Percentiles rank a stretch among this genome's conserved stretches.
phyloP scores from a whole-genome alignment of 1,140 invertebrate species.

The Dinoponera quadriceps region DNA sequence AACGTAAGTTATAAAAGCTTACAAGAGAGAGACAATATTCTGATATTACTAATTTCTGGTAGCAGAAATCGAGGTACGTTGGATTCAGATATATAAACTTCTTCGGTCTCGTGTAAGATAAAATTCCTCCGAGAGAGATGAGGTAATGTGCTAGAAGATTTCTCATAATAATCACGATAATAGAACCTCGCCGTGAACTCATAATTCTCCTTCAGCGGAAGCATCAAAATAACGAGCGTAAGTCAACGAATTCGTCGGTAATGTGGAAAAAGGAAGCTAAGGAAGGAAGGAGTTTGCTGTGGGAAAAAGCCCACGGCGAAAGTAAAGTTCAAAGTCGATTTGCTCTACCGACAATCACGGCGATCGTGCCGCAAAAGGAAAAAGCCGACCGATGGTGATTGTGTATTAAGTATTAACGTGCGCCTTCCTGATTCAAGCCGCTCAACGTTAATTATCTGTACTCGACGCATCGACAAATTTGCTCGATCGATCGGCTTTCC shows the following conservation, averaged over 20 bases:
- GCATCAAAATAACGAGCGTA: slow-evolving; percentile 37
- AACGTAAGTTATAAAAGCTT: background rate
- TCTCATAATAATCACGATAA: slow-evolving; percentile 4
- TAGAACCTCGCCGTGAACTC: background rate
- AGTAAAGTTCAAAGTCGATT: slow-evolving; percentile 57
- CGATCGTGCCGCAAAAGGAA: slow-evolving; percentile 5
- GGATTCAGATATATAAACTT: background rate
- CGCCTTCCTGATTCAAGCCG: slow-evolving; percentile 26
- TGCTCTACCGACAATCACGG: slow-evolving; percentile 35
- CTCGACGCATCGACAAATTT: background rate
- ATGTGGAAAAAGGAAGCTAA: slow-evolving; percentile 28
- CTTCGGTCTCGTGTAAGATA: background rate
- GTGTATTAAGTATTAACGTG: slow-evolving; percentile 40
- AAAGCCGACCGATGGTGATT: slow-evolving; percentile 23
- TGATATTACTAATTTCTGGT: background rate
- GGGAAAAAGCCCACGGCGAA: slow-evolving; percentile 33
- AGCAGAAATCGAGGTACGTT: background rate
- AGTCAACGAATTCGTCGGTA: slow-evolving; percentile 41
- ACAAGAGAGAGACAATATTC: background rate
- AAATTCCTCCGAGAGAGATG: background rate
- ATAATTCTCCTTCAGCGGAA: slow-evolving; percentile 13
- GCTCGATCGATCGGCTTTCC: slow-evolving; percentile 26
- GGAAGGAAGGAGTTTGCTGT: background rate
- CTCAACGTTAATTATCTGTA: background rate
- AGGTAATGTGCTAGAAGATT: background rate